Base-by-base conservation (phyloP, 1,140 invertebrate species). In the Oreohelix idahoensis region DNA sequence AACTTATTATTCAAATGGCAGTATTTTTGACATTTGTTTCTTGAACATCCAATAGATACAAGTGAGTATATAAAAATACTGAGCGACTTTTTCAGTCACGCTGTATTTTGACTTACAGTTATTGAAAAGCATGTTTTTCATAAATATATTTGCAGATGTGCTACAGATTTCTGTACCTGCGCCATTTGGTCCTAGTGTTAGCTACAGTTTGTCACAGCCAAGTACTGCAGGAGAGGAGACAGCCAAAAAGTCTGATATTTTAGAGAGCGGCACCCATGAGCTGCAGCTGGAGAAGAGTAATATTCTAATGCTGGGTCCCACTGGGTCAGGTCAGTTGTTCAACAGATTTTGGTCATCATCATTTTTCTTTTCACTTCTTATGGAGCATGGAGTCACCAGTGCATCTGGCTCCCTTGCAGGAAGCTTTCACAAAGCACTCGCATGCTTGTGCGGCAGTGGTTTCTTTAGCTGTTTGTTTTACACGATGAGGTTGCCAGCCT, bases 261-360 rank as follows among this genome's bases (percentile, higher is more conserved):
- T 98, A 29, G 97, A 98, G 86, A 94, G 95, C 53, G 95, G 95
- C 69, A 95, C 95, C 42, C 95, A 97, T 92, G 96, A 97, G 86
- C 93, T 99, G 36, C 95, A 96, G 88, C 93, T 99, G 81, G 98
- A 99, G 90, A 99, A 99, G 93, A 98, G 97, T 90, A 99, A 99
- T 90, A 98, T 99, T 84, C 94, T 99, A 26, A 94, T 99, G 87
- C 93, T 99, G 1, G 98, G 98, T 29, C 98, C 98, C 36, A 99
- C 98, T 32, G 98, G 98, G 76, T 98, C 97, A 88, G 98, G 98
- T 94, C 87, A 92, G 63, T 10, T 66, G 5, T 66, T 66, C 63
- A 66, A 32, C 29, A 32, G 23, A 20, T 58, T 58, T 5, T 58
- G 15, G 2, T 20, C 2, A n/a, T 58, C 1, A 11, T 23, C 53